Base-by-base conservation (phyloP, 1,140 invertebrate genomes). In the Mactra quadrangularis region DNA sequence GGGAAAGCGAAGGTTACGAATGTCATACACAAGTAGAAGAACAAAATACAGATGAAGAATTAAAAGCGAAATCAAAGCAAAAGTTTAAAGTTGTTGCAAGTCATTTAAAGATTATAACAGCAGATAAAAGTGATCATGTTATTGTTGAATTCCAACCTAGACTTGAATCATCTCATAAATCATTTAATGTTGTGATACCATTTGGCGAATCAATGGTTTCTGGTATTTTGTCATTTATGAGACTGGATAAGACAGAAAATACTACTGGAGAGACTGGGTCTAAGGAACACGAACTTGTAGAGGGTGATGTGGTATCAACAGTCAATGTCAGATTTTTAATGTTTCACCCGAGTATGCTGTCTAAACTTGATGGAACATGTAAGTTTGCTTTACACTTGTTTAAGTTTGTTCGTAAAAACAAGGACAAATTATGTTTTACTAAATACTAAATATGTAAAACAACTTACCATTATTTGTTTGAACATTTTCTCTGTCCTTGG, bases 101-200 rank as follows among this genome's bases (percentile, higher is more conserved):
- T 35, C n/a, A 19, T 17, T 13, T 79, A 15, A 53, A 47, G 2
- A 13, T 78, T 17, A 19, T 27, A 22, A 64, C 27, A 11, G 6
- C 6, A 41, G 15, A 41, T 41, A 33, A 41, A 41, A 17, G 13
- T 19, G 19, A 53, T 22, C 29, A 78, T 0, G 41, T 53, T 15
- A 29, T 35, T 55, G 7, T 79, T 17, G 47, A 68, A 27, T 79
- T 79, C 57, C 76, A 70, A 22, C 62, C 62, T 0, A 79, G 70
- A 70, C 22, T 55, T 3, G 76, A 79, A 31, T 68, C 33, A 19
- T 71, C 50, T 64, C 9, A 64, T n/a, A 13, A 50, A 22, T 6
- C 13, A 1, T 45, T 76, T 25, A 27, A 19, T 11, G 59, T 62
- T 22, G 25, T 7, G 53, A 35, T 70, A 7, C 66, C 66, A 1